phyloP scores from a whole-genome alignment of 2,113 vertebrate species.

The Phalacrocorax pelagicus region DNA sequence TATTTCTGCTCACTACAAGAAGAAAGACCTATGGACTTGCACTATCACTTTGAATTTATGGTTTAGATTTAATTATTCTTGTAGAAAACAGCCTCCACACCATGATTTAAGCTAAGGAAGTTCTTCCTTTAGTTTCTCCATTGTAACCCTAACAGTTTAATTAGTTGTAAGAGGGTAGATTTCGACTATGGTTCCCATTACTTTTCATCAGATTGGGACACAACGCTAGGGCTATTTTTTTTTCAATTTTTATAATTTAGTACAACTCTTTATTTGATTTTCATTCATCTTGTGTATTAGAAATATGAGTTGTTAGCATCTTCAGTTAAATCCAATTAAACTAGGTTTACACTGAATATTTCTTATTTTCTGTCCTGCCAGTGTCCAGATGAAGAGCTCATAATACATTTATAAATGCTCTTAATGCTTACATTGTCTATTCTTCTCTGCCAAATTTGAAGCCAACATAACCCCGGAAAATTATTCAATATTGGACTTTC shows the following conservation, averaged over 20 bases:
- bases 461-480: background rate
- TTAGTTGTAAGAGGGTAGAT: background rate
- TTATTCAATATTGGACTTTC: background rate
- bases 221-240: background rate
- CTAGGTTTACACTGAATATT: background rate
- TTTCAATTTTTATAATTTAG: background rate
- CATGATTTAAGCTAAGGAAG: background rate
- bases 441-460: background rate
- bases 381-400: background rate
- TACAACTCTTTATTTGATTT: constrained; percentile 31
- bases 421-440: background rate
- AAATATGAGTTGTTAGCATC: background rate
- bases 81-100: background rate
- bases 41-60: background rate
- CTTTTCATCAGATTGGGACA: background rate
- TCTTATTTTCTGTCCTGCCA: background rate
- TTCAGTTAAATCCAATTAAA: constrained; percentile 33
- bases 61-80: background rate
- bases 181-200: background rate
- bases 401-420: constrained; percentile 35
- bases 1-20: background rate
- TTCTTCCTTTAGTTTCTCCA: background rate
- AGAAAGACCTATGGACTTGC: background rate
- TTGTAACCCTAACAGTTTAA: background rate
- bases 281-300: constrained; percentile 4